These are phyloP conservation scores for Sycophaga agraensis DNA, from an alignment of 1,140 invertebrate species.

Conservation along the genomic window DNA sequence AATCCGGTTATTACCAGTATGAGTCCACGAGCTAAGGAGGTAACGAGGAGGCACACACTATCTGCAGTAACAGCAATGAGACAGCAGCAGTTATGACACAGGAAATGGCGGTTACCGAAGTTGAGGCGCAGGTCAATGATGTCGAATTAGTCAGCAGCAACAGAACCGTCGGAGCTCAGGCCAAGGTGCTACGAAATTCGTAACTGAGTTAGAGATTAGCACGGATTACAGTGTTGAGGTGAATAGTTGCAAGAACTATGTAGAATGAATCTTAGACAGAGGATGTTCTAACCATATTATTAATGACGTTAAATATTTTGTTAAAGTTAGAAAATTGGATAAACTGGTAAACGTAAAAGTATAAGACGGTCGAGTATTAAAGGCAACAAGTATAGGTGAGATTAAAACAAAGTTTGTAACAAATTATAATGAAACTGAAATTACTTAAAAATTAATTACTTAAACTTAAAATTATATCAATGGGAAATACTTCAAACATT, in stretches of 20 bases:
- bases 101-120: no score
- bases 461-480: neutral
- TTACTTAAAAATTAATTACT: no score
- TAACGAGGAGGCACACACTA: neutral
- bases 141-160: neutral
- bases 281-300: neutral
- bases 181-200: neutral
- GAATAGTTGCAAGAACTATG: conserved; percentile 1
- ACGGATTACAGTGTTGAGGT: neutral
- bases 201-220: neutral
- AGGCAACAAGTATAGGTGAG: no score
- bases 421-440: neutral
- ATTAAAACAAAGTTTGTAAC: neutral
- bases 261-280: conserved; percentile 3
- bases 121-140: no score
- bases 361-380: neutral
- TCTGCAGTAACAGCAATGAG: neutral
- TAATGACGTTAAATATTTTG: neutral
- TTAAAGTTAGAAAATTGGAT: neutral
- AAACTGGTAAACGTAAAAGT: neutral
- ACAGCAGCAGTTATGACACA: neutral
- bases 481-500: neutral
- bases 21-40: neutral
- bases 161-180: neutral
- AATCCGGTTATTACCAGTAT: neutral